These are phyloP conservation scores for Enteromius thamalakanensis DNA, from an alignment of 2,797 vertebrate genomes.

Conservation along the genomic window DNA sequence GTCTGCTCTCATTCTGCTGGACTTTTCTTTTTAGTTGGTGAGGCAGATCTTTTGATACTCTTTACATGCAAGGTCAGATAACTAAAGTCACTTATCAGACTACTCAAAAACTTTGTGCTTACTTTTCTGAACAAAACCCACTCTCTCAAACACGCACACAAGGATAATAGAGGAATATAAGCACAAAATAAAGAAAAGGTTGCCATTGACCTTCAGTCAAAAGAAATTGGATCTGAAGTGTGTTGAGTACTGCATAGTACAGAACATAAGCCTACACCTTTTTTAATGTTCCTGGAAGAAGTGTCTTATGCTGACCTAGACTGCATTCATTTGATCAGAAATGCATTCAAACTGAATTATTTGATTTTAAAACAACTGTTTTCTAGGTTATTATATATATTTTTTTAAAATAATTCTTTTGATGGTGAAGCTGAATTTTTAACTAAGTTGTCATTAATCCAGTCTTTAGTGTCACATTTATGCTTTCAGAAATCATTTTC, in stretches of 20 bases:
- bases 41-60: conserved; percentile 42
- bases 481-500: background rate
- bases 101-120: conserved; percentile 21
- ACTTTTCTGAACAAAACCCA: conserved; percentile 27
- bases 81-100: conserved; percentile 16
- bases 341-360: background rate
- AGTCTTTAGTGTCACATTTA: background rate
- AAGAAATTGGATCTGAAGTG: conserved; percentile 35
- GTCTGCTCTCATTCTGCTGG: background rate
- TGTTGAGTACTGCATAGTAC: background rate
- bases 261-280: background rate
- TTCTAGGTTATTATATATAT: background rate
- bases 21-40: conserved; percentile 14
- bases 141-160: background rate
- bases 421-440: background rate
- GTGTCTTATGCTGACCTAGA: background rate
- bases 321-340: background rate
- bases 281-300: background rate
- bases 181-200: conserved; percentile 19
- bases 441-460: background rate
- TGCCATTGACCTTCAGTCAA: conserved; percentile 22
- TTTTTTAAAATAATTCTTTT: too few relatives aligned
- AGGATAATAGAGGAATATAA: background rate
- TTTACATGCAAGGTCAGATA: conserved; percentile 21
- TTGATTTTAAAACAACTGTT: background rate